These are phyloP conservation scores for Linnaemya vulpina DNA, from an alignment of 2,888 invertebrate species.

Conservation along the genomic window DNA sequence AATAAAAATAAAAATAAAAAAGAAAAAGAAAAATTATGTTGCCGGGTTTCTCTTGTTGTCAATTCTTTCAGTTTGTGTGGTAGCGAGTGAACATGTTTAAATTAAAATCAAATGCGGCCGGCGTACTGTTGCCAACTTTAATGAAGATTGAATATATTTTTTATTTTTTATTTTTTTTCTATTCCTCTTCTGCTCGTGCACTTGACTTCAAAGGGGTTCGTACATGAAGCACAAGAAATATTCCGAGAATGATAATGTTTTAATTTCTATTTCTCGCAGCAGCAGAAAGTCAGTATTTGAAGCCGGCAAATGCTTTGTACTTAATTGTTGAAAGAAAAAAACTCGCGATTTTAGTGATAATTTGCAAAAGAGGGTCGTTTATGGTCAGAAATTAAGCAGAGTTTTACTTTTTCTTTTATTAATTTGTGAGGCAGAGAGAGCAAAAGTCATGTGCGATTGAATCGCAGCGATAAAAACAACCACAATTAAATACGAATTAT, in stretches of 20 bases:
- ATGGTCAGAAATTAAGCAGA: background rate
- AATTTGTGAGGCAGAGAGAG: background rate
- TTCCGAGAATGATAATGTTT: conserved; percentile 70
- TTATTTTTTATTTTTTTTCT: background rate
- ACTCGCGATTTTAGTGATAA: conserved; percentile 33
- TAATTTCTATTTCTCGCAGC: conserved; percentile 48
- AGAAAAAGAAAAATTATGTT: conserved; percentile 39
- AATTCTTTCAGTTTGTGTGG: conserved; percentile 19
- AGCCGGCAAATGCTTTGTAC: conserved; percentile 1
- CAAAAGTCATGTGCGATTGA: conserved; percentile 33
- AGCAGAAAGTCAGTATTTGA: background rate
- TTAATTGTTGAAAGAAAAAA: conserved; percentile 24
- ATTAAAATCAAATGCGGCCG: conserved; percentile 54
- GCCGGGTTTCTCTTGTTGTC: conserved; percentile 53
- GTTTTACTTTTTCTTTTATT: background rate
- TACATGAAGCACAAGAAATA: conserved; percentile 37
- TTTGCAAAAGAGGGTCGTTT: conserved; percentile 51
- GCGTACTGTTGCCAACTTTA: conserved; percentile 34
- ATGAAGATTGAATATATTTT: conserved; percentile 52
- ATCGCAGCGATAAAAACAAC: background rate
- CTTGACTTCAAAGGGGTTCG: conserved; percentile 9
- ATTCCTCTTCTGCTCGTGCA: background rate
- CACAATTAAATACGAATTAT: background rate
- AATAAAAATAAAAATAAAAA: background rate
- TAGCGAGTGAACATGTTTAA: conserved; percentile 38